Evolutionary conservation across 1,140 invertebrate species (phyloP).

Genomic region (Heliothis virescens): DNA sequence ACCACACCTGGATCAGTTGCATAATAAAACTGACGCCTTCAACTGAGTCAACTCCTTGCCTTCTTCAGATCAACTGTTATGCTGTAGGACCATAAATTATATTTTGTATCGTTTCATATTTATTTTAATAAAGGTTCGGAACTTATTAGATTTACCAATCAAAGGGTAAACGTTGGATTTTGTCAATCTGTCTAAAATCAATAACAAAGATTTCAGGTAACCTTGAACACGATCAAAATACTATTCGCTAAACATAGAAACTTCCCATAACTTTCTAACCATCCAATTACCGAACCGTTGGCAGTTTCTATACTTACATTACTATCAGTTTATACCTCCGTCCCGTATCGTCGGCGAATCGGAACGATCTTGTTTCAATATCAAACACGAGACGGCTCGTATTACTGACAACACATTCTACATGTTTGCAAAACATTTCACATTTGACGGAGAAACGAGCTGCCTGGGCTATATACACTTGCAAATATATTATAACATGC

Average conservation of each 20-base stretch:
- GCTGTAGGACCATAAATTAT: too few species aligned
- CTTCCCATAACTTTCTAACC: conserved; percentile 26
- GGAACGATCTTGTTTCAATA: conserved; percentile 58
- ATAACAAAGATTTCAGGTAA: too few species aligned
- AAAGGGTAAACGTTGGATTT: too few species aligned
- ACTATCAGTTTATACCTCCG: conserved; percentile 17
- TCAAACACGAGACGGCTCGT: conserved; percentile 54
- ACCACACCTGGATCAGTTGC: conserved; percentile 34
- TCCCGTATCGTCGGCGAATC: conserved; percentile 41
- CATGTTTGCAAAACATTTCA: conserved; percentile 44
- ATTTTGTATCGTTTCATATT: too few species aligned
- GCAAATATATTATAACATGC: background rate
- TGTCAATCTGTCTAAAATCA: too few species aligned
- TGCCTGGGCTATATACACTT: background rate
- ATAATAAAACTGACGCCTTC: conserved; percentile 9
- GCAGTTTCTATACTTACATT: background rate
- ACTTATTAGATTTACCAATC: too few species aligned
- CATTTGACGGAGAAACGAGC: conserved; percentile 41
- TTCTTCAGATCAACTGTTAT: background rate
- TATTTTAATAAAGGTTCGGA: too few species aligned
- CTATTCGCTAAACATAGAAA: background rate
- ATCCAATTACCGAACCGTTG: background rate
- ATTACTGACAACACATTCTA: conserved; percentile 41
- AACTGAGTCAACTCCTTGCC: conserved; percentile 17
- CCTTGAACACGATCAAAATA: too few species aligned